Evolutionary conservation across 2,888 invertebrate species (phyloP).

Genomic region (Platycheirus rosarum): DNA sequence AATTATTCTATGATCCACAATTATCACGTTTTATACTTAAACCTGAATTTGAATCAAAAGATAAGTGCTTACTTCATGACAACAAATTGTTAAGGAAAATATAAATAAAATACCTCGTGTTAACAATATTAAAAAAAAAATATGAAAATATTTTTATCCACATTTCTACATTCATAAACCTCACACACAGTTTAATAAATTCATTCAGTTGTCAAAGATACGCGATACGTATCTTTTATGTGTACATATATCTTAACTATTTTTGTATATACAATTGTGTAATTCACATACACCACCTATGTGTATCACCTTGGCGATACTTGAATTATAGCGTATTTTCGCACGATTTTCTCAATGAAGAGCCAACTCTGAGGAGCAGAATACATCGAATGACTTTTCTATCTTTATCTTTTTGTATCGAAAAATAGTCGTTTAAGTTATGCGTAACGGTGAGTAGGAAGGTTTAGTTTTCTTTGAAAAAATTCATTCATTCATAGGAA

Average conservation of each 20-base stretch:
- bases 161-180: constrained; percentile 14
- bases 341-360: constrained; percentile 73
- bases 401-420: constrained; percentile 2
- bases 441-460: constrained; percentile 5
- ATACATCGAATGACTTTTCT: constrained; percentile 21
- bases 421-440: constrained; percentile 6
- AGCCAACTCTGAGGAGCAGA: constrained; percentile 46
- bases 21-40: too few species aligned
- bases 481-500: constrained; percentile 63
- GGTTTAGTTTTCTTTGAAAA: constrained; percentile 52
- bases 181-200: constrained; percentile 50
- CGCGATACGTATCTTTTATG: constrained; percentile 6
- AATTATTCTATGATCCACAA: too few species aligned
- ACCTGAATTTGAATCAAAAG: too few species aligned
- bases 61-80: too few species aligned
- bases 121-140: constrained; percentile 6
- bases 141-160: not conserved
- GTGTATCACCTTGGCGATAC: constrained; percentile 67
- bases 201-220: constrained; percentile 60
- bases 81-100: constrained; percentile 56
- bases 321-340: constrained; percentile 68
- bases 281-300: constrained; percentile 21
- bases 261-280: not conserved
- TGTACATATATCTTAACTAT: constrained; percentile 8
- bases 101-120: constrained; percentile 1